phyloP scores from a whole-genome alignment of 2,797 vertebrate species.

The Haliaeetus vocifer region DNA sequence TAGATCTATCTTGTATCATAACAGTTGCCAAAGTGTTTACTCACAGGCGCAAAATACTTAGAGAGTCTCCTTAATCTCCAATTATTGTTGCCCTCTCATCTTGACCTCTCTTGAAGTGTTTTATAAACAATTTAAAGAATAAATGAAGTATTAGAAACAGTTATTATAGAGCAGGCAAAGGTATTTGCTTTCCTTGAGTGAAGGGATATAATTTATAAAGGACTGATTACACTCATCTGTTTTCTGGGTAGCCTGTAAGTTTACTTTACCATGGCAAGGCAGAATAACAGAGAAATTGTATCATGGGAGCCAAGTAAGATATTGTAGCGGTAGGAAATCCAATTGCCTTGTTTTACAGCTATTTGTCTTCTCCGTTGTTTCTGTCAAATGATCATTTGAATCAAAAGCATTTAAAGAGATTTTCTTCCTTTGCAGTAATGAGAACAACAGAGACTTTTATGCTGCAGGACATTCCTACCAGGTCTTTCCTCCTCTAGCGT shows the following conservation, averaged over 20 bases:
- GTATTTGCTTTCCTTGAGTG: constrained; percentile 67
- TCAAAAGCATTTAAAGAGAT: constrained; percentile 61
- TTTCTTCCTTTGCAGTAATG: constrained; percentile 58
- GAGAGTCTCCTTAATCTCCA: constrained; percentile 55
- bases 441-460: constrained; percentile 67
- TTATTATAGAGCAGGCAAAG: constrained; percentile 51
- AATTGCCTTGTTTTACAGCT: constrained; percentile 62
- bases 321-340: constrained; percentile 61
- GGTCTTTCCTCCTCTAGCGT: constrained; percentile 35
- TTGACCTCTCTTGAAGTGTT: constrained; percentile 63
- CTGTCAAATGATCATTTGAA: constrained; percentile 60
- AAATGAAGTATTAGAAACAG: constrained; percentile 65
- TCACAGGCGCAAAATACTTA: constrained; percentile 46
- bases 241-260: constrained; percentile 54
- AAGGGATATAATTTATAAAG: constrained; percentile 61
- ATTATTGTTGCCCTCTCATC: constrained; percentile 50
- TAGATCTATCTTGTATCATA: constrained; percentile 34
- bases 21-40: constrained; percentile 48
- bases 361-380: constrained; percentile 62
- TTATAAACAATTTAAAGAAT: constrained; percentile 69
- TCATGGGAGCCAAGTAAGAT: constrained; percentile 59
- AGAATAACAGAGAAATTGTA: constrained; percentile 65
- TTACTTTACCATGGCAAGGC: constrained; percentile 59
- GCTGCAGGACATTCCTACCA: constrained; percentile 20
- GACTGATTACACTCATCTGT: constrained; percentile 62